Percentiles rank a stretch among this genome's conserved stretches.
These are phyloP conservation scores for Cyanocitta stelleri DNA, from an alignment of 2,113 vertebrate genomes.

Conservation along the genomic window DNA sequence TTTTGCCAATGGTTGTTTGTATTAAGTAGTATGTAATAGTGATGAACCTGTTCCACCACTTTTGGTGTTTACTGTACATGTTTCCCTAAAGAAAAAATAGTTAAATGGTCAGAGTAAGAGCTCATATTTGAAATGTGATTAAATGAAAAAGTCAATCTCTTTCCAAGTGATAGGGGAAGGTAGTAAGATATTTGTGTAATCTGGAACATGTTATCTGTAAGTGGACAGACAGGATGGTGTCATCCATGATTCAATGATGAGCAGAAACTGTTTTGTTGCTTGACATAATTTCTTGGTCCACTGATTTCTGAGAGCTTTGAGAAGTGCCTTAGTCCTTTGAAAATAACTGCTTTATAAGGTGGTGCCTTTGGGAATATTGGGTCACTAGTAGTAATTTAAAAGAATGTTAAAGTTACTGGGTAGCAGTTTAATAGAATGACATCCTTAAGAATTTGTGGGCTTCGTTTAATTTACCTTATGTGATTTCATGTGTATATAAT, in stretches of 20 bases:
- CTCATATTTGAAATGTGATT: background rate
- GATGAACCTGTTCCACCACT: background rate
- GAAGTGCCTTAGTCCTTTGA: background rate
- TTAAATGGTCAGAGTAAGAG: background rate
- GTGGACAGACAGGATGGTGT: background rate
- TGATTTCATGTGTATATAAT: background rate
- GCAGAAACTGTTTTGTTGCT: background rate
- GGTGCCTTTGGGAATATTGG: background rate
- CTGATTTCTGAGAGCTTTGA: background rate
- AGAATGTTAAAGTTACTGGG: background rate
- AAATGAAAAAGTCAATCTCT: background rate
- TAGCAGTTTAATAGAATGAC: background rate
- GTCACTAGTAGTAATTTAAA: background rate
- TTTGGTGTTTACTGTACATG: background rate
- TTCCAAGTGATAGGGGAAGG: background rate
- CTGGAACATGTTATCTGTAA: background rate
- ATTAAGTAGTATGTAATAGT: background rate
- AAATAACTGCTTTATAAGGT: background rate
- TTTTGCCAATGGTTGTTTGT: background rate
- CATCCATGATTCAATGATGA: background rate
- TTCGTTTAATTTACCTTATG: background rate
- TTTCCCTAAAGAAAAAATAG: background rate
- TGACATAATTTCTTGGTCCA: background rate
- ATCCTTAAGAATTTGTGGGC: background rate
- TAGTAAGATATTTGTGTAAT: background rate